Conservation (phyloP, 2,888 invertebrate species). For the Corbicula japonica region DNA sequence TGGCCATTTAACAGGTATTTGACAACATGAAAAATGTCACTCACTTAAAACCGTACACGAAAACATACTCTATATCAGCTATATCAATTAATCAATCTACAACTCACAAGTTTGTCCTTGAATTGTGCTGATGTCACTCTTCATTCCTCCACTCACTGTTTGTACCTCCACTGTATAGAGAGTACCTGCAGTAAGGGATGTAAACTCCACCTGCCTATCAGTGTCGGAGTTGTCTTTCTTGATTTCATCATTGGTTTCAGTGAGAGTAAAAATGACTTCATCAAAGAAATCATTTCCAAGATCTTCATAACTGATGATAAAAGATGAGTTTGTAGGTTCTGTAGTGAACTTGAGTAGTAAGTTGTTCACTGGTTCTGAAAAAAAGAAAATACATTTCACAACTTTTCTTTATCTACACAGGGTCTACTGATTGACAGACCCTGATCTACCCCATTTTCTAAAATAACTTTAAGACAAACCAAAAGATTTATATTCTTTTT, state of each 20-base stretch:
- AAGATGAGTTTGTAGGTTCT: conserved; percentile 49
- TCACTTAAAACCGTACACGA: no score
- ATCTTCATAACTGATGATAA: conserved; percentile 68
- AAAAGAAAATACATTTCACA: no score
- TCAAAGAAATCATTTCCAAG: conserved; percentile 69
- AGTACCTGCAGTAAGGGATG: conserved; percentile 69
- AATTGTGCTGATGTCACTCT: conserved; percentile 61
- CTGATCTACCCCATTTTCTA: no score
- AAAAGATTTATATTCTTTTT: no score
- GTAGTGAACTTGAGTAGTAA: conserved; percentile 20
- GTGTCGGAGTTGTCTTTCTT: conserved; percentile 60
- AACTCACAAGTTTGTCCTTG: conserved; percentile 72
- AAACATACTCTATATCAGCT: no score
- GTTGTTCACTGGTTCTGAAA: conserved; percentile 62
- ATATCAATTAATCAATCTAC: no score
- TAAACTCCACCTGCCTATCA: conserved; percentile 63
- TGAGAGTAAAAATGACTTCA: conserved; percentile 65
- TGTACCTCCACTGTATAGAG: conserved; percentile 70
- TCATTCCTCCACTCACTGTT: conserved; percentile 69
- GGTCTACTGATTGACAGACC: no score
- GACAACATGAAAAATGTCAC: no score
- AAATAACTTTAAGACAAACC: no score
- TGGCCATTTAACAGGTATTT: no score
- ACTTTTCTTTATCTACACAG: no score
- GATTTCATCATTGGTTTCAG: conserved; percentile 47